Percentiles rank a stretch among this genome's conserved stretches.
These are phyloP conservation scores for Ennomos erosarius DNA, from an alignment of 2,888 invertebrate species.

Conservation along the genomic window DNA sequence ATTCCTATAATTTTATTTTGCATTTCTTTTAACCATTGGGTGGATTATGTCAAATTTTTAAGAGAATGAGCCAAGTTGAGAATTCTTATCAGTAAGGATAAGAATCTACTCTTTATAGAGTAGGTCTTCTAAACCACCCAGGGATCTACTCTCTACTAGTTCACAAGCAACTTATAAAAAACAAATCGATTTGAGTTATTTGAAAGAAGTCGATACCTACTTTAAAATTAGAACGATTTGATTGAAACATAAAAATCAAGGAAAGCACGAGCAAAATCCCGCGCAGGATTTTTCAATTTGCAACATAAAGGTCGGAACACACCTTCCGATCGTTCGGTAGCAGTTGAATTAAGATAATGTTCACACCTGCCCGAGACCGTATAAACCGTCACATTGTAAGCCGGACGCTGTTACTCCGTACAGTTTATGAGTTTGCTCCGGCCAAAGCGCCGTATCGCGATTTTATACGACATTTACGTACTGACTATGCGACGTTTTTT, in stretches of 20 bases:
- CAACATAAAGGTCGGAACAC: conserved; percentile 61
- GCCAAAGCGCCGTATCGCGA: conserved; percentile 40
- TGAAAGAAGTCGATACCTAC: not conserved
- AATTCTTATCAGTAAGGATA: too few species aligned
- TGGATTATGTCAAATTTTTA: too few species aligned
- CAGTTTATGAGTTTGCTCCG: conserved; percentile 67
- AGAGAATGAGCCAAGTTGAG: too few species aligned
- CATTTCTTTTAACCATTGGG: too few species aligned
- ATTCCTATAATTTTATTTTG: conserved; percentile 7
- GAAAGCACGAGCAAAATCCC: conserved; percentile 29
- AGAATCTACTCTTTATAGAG: too few species aligned
- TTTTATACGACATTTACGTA: conserved; percentile 41
- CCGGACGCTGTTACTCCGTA: conserved; percentile 65
- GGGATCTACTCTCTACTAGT: too few species aligned
- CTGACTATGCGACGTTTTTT: conserved; percentile 39
- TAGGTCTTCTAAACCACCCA: too few species aligned
- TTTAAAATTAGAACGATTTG: conserved; percentile 10
- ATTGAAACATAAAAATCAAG: conserved; percentile 31
- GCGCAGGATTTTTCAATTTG: conserved; percentile 50
- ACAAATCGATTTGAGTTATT: not conserved
- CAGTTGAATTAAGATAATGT: conserved; percentile 82
- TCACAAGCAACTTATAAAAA: not conserved
- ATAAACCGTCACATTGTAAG: conserved; percentile 75
- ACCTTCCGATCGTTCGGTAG: conserved; percentile 71
- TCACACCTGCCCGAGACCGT: conserved; percentile 77